Evolutionary conservation across 2,888 invertebrate genomes (phyloP).

Genomic region (Sesia bembeciformis): DNA sequence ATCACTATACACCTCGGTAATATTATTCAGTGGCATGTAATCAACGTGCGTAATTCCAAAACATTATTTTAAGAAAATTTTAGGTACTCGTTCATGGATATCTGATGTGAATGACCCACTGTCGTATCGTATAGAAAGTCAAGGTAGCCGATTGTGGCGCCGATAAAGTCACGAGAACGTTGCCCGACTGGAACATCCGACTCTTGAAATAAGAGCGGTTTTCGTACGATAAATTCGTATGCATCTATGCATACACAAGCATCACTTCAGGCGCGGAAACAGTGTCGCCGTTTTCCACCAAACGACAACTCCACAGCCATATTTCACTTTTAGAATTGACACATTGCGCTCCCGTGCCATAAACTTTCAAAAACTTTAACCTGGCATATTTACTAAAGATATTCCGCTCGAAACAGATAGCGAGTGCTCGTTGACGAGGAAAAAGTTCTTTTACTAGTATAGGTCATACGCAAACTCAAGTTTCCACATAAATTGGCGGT

Average conservation of each 20-base stretch:
- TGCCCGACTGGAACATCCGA: constrained; percentile 16
- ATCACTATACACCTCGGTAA: constrained; percentile 34
- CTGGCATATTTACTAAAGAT: constrained; percentile 69
- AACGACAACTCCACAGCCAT: constrained; percentile 45
- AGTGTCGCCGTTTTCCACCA: constrained; percentile 72
- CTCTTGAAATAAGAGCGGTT: constrained; percentile 30
- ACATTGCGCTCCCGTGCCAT: constrained; percentile 53
- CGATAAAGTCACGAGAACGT: constrained; percentile 21
- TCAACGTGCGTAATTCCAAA: neutral
- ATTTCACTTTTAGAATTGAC: constrained; percentile 70
- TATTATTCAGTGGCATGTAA: constrained; percentile 7
- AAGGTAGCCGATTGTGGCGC: constrained; percentile 25
- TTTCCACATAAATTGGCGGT: constrained; percentile 75
- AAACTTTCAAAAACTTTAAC: constrained; percentile 67
- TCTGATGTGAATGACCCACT: constrained; percentile 16
- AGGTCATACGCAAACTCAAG: constrained; percentile 68
- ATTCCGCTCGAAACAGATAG: constrained; percentile 54
- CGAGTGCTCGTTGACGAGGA: constrained; percentile 65
- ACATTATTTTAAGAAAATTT: neutral
- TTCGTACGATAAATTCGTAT: constrained; percentile 22
- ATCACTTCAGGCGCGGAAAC: constrained; percentile 69
- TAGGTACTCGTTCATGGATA: neutral
- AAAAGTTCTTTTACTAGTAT: constrained; percentile 66
- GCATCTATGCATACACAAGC: constrained; percentile 28
- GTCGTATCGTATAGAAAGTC: constrained; percentile 16